phyloP scores from a whole-genome alignment of 2,888 invertebrate species.

The Siphlonurus alternatus region DNA sequence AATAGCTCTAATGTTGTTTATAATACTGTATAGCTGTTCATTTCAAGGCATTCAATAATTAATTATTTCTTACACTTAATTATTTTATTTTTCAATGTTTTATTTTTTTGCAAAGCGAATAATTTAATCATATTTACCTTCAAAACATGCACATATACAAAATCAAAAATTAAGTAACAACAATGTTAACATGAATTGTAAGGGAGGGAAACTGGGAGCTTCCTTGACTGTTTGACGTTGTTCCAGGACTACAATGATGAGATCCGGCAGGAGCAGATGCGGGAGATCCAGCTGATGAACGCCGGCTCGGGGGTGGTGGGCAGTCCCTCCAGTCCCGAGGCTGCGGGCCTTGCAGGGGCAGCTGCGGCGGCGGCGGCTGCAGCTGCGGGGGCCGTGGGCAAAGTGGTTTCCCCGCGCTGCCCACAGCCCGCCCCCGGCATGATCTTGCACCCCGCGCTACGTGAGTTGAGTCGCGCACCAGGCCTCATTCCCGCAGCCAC shows the following conservation, averaged over 20 bases:
- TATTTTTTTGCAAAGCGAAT: too few relatives aligned
- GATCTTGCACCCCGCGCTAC: constrained; percentile 7
- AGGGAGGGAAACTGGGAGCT: too few relatives aligned
- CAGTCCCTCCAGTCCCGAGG: not conserved
- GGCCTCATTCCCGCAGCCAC: constrained; percentile 8
- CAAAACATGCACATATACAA: too few relatives aligned
- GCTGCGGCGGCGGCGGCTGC: constrained; percentile 21
- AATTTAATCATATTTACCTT: too few relatives aligned
- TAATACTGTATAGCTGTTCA: too few relatives aligned
- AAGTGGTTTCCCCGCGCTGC: constrained; percentile 19
- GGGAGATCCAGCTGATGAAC: constrained; percentile 76
- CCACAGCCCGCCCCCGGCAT: constrained; percentile 18
- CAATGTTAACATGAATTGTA: too few relatives aligned
- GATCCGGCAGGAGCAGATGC: constrained; percentile 79
- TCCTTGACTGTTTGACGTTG: too few relatives aligned
- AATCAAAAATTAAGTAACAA: too few relatives aligned
- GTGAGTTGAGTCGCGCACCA: constrained; percentile 5
- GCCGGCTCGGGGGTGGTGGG: constrained; percentile 21
- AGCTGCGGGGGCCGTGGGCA: constrained; percentile 21
- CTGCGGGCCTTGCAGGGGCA: constrained; percentile 15
- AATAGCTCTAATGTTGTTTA: too few relatives aligned
- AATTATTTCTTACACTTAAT: too few relatives aligned
- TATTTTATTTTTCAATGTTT: too few relatives aligned
- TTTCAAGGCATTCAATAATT: too few relatives aligned
- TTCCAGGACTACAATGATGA: constrained; percentile 78